Evolutionary conservation across 2,113 vertebrate species (phyloP), one percentile per base, ranked within the genome.

Genomic region (Suncus etruscus): DNA sequence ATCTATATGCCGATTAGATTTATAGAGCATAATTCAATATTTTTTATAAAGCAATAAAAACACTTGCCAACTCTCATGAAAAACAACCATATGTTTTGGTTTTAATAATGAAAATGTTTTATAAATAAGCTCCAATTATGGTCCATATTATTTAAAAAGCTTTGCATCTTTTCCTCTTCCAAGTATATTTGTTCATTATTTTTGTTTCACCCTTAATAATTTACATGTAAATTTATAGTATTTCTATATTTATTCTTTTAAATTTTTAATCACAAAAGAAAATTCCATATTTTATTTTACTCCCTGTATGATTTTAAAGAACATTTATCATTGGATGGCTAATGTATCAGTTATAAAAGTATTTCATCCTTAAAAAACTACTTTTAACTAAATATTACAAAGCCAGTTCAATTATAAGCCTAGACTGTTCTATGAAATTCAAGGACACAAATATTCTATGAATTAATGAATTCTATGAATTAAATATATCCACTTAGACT

Each of bases 11-110:
- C 89, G 89, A 97, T 97, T 96, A 97, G 93, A 97, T 97, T 97
- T 97, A 97, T 96, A 96, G 95, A 96, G 96, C 96, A 96, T 92
- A 97, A 97, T 97, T 98, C 97, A 97, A 97, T 98, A 87, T 95
- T 58, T 97, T 97, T 97, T 98, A 96, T 94, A 97, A 97, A 97
- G 94, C 95, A 96, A 97, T 98, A 97, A 97, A 97, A 97, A 89
- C 92, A 95, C 90, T 97, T 97, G 96, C 91, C 92, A 78, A 93
- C 94, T 96, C 94, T 97, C 94, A 96, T 97, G 96, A 96, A 98
- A 97, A 98, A 94, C 79, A 96, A 96, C 95, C 96, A 97, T 97
- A 96, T 97, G 96, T 96, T 98, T 97, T 96, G 78, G 94, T 94
- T 97, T 98, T 96, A 97, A 97, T 97, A 97, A 98, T 95, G 96